Base-by-base conservation (phyloP, 1,140 invertebrate species). In the Temnothorax longispinosus region DNA sequence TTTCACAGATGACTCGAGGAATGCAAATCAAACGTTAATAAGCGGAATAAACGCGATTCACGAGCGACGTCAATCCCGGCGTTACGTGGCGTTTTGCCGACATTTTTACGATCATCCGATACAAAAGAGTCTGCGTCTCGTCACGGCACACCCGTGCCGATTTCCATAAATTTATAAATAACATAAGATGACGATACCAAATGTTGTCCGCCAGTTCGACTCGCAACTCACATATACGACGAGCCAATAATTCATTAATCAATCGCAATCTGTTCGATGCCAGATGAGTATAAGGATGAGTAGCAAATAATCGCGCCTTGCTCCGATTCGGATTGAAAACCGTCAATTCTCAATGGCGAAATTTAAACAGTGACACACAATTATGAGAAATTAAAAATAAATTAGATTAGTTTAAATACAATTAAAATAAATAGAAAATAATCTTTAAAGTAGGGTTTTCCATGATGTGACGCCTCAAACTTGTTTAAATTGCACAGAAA, bases 11-110 rank as follows among this genome's bases (percentile, higher is more conserved):
- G 54, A 76, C 11, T 18, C 13, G 8, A 67, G n/a, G 60, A 78
- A 78, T 52, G 18, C 75, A 64, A 78, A 44, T 52, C 44, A 21
- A 38, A 38, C 44, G 62, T 67, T 80, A 80, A 80, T 80, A 47
- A 67, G 18, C 60, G 44, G 32, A 67, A 67, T 67, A 80, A 67
- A 65, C 11, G 32, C 58, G 58, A 65, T 38, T 80, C 32, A 67
- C 32, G 32, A 11, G 18, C 58, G 27, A 56, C 8, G 52, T 15
- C 72, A 27, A 67, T 67, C 76, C 35, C 27, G 6, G 8, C n/a
- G 10, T 80, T 65, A 80, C 60, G 44, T 52, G 18, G 11, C 60
- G 32, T 27, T 27, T 52, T 38, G 35, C 21, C 13, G 27, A 38
- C 60, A 41, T 80, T 81, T 78, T 65, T 65, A 65, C 41, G 44